Percentiles rank a stretch among this genome's conserved stretches.
Evolutionary conservation across 2,888 invertebrate species (phyloP).

Genomic region (Amphipyra berbera): DNA sequence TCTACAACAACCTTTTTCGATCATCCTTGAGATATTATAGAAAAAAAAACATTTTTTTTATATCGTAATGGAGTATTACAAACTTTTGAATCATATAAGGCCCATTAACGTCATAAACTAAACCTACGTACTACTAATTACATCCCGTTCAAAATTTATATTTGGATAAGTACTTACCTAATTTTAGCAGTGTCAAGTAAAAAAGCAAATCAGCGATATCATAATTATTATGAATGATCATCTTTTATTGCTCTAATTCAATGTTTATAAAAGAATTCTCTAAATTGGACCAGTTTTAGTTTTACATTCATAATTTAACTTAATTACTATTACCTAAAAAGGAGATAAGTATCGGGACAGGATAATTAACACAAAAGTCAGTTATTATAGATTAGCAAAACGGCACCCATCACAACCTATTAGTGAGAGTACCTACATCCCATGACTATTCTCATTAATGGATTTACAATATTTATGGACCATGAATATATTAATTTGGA

Average conservation of each 20-base stretch:
- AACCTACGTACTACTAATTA: too few species aligned
- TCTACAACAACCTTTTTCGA: not conserved
- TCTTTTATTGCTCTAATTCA: not conserved
- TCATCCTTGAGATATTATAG: too few species aligned
- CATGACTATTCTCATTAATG: conserved; percentile 53
- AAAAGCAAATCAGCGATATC: not conserved
- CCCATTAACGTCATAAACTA: too few species aligned
- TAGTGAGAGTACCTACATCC: conserved; percentile 38
- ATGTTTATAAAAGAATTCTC: too few species aligned
- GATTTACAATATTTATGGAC: conserved; percentile 54
- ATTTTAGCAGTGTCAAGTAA: not conserved
- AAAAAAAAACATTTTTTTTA: too few species aligned
- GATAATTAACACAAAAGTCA: conserved; percentile 21
- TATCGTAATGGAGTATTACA: too few species aligned
- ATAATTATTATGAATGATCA: not conserved
- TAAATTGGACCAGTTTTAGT: too few species aligned
- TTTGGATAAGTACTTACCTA: too few species aligned
- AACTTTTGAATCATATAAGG: too few species aligned
- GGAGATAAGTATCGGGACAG: conserved; percentile 5
- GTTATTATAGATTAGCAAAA: conserved; percentile 20
- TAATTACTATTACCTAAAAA: not conserved
- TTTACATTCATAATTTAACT: not conserved
- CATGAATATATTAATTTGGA: conserved; percentile 64
- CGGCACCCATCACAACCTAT: conserved; percentile 15
- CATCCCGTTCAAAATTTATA: too few species aligned